Evolutionary conservation across 2,113 vertebrate species (phyloP), one percentile per base, ranked within the genome.

Genomic region (Gadus macrocephalus): DNA sequence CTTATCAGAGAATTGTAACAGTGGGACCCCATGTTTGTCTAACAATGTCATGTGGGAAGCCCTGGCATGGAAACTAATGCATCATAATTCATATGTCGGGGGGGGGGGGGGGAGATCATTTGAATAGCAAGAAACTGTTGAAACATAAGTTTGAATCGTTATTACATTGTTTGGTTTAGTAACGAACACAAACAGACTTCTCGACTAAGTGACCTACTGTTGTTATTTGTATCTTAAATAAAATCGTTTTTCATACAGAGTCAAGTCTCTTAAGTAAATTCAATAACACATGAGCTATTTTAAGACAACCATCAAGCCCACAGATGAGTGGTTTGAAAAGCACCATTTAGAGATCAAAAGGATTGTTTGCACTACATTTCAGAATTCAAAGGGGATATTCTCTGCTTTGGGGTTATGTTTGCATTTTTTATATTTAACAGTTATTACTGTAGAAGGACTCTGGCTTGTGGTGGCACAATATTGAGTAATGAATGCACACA

Each of bases 111-210:
- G 42, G 42, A 49, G 42, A 49, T 58, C 14, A 72, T 58, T 35
- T 75, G 56, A 20, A n/a, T 0, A 5, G 4, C 8, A 22, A 62
- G 19, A 70, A 56, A 72, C 28, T 38, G 12, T 67, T 35, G 59
- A 64, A 75, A 72, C 38, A 25, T 6, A 17, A 74, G 67, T 19
- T 60, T 31, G 25, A 63, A 31, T 27, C 49, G 28, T 60, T 71
- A 67, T 49, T 58, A 67, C 73, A 66, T 66, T 59, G 60, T 78
- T 42, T 67, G 69, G 62, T 63, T 73, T 15, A 64, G 64, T 77
- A 78, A 83, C 62, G 16, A 74, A 53, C n/a, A 5, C 64, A 14
- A 17, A 61, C 15, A 58, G 53, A 55, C 42, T 0, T n/a, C 69
- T 16, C 5, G 8, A 55, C 69, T 55, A 20, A 70, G 42, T 71